phyloP scores from a whole-genome alignment of 92 coral and sea anemone genomes.

The Porites lobata region DNA sequence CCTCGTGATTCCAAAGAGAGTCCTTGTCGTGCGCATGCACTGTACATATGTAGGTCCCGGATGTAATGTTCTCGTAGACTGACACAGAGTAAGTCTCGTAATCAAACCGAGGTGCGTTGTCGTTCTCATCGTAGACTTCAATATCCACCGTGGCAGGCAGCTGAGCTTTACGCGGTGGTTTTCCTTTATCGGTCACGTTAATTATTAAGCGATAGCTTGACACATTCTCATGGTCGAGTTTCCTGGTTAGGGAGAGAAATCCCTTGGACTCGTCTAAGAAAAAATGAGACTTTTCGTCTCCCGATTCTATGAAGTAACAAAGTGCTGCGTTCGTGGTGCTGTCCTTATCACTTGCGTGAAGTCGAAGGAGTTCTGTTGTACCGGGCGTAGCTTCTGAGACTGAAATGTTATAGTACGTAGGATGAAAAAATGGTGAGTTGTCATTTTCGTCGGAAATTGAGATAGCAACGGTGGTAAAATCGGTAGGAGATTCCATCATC shows the following conservation, averaged over 20 bases:
- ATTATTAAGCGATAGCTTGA: slow-evolving; percentile 26
- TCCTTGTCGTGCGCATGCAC: slow-evolving; percentile 58
- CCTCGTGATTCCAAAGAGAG: slow-evolving; percentile 13
- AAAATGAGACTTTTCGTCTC: slow-evolving; percentile 49
- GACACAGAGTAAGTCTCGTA: slow-evolving; percentile 37
- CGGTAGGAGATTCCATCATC: slow-evolving; percentile 24
- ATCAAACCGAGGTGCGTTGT: slow-evolving; percentile 55
- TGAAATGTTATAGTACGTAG: slow-evolving; percentile 46
- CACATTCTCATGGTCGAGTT: slow-evolving; percentile 41
- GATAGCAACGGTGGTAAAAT: slow-evolving; percentile 47
- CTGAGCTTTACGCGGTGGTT: slow-evolving; percentile 45
- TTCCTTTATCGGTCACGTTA: slow-evolving; percentile 57
- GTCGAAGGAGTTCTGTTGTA: slow-evolving; percentile 32
- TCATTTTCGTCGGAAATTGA: slow-evolving; percentile 64
- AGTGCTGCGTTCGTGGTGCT: slow-evolving; percentile 57
- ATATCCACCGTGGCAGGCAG: slow-evolving; percentile 45
- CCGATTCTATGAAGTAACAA: slow-evolving; percentile 41
- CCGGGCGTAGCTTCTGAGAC: slow-evolving; percentile 45
- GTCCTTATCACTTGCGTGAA: slow-evolving; percentile 59
- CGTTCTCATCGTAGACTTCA: slow-evolving; percentile 44
- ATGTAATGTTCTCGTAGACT: slow-evolving; percentile 53
- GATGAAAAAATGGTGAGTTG: slow-evolving; percentile 58
- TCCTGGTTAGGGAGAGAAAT: slow-evolving; percentile 32
- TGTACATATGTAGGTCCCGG: slow-evolving; percentile 49
- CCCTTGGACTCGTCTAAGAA: slow-evolving; percentile 45